These are phyloP conservation scores for Cheilosia scutellata DNA, from an alignment of 2,888 invertebrate genomes.

Conservation along the genomic window DNA sequence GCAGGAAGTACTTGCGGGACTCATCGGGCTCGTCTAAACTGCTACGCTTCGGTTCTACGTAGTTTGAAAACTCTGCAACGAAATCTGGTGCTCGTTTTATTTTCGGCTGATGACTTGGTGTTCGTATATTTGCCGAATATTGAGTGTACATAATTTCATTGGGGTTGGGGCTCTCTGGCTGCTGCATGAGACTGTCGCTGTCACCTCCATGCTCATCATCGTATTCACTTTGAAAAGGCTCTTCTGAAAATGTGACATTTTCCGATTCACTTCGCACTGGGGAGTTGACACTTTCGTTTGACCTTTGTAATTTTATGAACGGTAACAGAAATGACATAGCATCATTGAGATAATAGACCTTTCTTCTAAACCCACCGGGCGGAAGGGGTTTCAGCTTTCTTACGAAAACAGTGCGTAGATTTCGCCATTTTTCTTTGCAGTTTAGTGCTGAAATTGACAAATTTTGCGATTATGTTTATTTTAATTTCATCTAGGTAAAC, in stretches of 20 bases:
- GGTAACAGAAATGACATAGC: conserved; percentile 39
- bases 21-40: conserved; percentile 1
- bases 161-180: conserved; percentile 1
- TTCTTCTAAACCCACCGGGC: not conserved
- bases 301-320: conserved; percentile 18
- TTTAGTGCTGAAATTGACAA: not conserved
- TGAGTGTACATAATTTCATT: not conserved
- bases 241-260: not conserved
- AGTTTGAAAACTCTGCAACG: not conserved
- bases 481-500: too few species aligned
- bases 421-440: conserved; percentile 44
- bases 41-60: conserved; percentile 1
- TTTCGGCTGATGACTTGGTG: not conserved
- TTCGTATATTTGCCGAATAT: not conserved
- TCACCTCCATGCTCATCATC: not conserved
- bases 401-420: conserved; percentile 41
- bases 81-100: not conserved
- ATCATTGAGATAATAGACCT: conserved; percentile 24
- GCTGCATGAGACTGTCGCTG: not conserved
- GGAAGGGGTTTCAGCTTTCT: conserved; percentile 21
- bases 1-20: conserved; percentile 33
- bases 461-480: not conserved
- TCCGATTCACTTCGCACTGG: conserved; percentile 14
- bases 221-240: not conserved
- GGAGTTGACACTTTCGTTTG: not conserved